Evolutionary conservation across 1,140 invertebrate species (phyloP).

Genomic region (Elysia chlorotica): DNA sequence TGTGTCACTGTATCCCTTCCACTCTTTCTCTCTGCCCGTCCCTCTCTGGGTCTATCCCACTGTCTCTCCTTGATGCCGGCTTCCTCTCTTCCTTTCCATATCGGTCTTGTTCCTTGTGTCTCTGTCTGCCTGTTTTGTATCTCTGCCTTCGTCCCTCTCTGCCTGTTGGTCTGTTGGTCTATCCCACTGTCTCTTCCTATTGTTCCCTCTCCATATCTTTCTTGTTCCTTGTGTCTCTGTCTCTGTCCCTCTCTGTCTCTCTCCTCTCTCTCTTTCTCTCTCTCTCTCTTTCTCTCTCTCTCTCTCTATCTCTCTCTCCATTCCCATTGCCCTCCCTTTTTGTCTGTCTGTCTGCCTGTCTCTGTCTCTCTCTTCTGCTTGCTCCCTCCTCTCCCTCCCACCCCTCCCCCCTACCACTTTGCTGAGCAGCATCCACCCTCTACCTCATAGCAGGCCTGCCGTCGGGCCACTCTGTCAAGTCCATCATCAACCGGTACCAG

Average conservation of each 20-base stretch:
- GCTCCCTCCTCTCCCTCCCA: background rate
- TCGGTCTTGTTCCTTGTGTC: background rate
- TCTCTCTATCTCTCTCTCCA: background rate
- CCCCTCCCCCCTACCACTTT: background rate
- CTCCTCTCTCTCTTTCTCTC: background rate
- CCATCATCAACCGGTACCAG: conserved; percentile 34
- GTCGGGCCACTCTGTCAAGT: conserved; percentile 33
- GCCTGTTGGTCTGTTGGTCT: background rate
- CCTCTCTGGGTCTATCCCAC: background rate
- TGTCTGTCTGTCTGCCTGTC: too few relatives aligned
- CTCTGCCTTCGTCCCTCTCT: background rate
- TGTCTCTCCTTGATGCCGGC: background rate
- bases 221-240: background rate
- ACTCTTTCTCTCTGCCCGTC: background rate
- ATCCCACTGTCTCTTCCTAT: background rate
- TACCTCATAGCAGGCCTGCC: conserved; percentile 30
- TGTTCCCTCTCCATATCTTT: background rate
- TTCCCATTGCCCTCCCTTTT: too few relatives aligned
- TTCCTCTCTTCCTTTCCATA: background rate
- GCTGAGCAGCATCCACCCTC: conserved; percentile 23
- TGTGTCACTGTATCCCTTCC: background rate
- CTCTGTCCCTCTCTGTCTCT: background rate
- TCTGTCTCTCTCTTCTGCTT: background rate
- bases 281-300: background rate
- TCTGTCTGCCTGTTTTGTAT: background rate